Evolutionary conservation across 2,888 invertebrate genomes (phyloP).

Genomic region (Apodemia mormo): DNA sequence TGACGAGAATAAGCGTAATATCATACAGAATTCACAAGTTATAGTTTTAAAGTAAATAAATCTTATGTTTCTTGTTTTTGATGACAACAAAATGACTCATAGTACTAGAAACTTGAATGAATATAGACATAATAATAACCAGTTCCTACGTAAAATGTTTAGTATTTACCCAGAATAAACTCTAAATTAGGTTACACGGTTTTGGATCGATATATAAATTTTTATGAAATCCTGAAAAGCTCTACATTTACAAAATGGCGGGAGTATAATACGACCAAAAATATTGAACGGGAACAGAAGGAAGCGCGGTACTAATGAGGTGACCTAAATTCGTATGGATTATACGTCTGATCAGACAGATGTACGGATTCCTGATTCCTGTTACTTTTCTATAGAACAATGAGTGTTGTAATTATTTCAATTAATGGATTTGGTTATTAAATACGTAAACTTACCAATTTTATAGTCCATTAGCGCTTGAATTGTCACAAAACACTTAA

Average conservation of each 20-base stretch:
- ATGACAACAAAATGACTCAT: conserved; percentile 62
- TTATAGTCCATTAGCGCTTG: conserved; percentile 62
- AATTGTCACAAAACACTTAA: conserved; percentile 76
- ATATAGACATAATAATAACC: conserved; percentile 26
- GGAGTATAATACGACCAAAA: conserved; percentile 63
- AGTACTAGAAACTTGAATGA: conserved; percentile 33
- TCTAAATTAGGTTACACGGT: conserved; percentile 66
- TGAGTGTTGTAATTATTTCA: conserved; percentile 45
- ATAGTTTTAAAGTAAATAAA: conserved; percentile 9
- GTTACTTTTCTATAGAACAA: conserved; percentile 58
- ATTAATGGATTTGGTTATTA: conserved; percentile 42
- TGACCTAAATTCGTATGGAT: conserved; percentile 67
- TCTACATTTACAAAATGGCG: conserved; percentile 76
- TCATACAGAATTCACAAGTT: background rate
- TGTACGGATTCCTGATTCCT: conserved; percentile 70
- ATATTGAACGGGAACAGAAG: conserved; percentile 49
- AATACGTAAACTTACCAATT: conserved; percentile 66
- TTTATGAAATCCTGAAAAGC: conserved; percentile 72
- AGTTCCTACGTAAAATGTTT: conserved; percentile 24
- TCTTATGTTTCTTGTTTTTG: conserved; percentile 30
- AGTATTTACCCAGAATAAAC: conserved; percentile 47
- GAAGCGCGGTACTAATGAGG: conserved; percentile 51
- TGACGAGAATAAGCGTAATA: background rate
- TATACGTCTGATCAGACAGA: conserved; percentile 73
- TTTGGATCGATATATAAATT: conserved; percentile 73